Conservation (phyloP, 2,888 invertebrate species). For the Drosophila recens region DNA sequence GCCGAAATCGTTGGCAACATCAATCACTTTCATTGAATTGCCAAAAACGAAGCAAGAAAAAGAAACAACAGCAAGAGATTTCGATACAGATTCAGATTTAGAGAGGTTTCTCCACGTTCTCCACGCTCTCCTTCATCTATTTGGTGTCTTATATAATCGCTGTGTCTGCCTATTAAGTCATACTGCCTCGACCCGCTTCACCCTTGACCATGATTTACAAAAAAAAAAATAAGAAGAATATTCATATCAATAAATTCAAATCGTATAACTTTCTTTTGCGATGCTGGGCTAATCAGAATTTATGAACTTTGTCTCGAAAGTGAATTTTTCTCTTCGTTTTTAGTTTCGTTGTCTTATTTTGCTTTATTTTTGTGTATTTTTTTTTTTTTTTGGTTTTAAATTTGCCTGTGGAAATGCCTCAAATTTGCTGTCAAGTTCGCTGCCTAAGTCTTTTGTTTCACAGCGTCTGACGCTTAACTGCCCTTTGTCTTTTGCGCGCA, state of each 20-base stretch:
- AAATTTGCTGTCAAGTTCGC: constrained; percentile 53
- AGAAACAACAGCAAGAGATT: constrained; percentile 11
- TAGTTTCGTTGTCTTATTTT: constrained; percentile 28
- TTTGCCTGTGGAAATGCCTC: constrained; percentile 22
- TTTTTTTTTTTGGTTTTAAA: not conserved
- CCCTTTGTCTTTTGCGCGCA: constrained; percentile 65
- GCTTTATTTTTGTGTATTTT: not conserved
- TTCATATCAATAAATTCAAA: constrained; percentile 46
- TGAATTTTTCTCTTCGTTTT: constrained; percentile 53
- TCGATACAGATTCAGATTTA: not conserved
- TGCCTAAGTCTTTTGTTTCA: constrained; percentile 70
- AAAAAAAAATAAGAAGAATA: constrained; percentile 22
- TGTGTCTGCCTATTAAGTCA: constrained; percentile 72
- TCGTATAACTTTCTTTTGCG: constrained; percentile 52
- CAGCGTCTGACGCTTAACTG: constrained; percentile 55
- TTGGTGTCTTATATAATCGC: constrained; percentile 50
- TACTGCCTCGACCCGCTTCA: constrained; percentile 39
- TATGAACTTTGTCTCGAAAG: constrained; percentile 57
- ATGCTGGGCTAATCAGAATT: constrained; percentile 41
- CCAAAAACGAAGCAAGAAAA: constrained; percentile 25
- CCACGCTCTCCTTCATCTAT: constrained; percentile 29
- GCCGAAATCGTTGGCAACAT: constrained; percentile 67
- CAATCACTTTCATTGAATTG: constrained; percentile 80
- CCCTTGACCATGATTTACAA: constrained; percentile 52
- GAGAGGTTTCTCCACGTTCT: constrained; percentile 1